Evolutionary conservation across 1,140 invertebrate genomes (phyloP), one percentile per base, ranked within the genome.

Genomic region (Drosophila micromelanica): DNA sequence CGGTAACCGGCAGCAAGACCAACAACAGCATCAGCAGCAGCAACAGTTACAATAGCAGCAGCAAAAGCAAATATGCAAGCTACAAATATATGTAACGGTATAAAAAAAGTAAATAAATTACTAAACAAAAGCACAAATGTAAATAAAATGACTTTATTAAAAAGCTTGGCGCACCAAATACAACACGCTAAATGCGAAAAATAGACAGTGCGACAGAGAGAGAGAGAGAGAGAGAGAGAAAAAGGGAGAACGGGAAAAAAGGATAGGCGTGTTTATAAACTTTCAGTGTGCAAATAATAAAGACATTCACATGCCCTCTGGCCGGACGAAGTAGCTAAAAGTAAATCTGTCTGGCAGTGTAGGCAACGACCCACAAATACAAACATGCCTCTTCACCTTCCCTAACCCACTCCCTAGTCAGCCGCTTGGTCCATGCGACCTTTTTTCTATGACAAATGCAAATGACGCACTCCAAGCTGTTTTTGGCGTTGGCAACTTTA

Each of bases 81-180:
- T 59, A 40, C 59, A 61, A 54, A 61, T 61, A 57, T 73, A 60
- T 61, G 48, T 68, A 68, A 68, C 55, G 38, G 71, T 55, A 73
- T 68, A 69, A 73, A 73, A 73, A 82, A 86, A 75, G 71, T 74
- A 78, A 81, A 86, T 87, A 87, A 78, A 87, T 86, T 82, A 76
- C 75, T 76, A 73, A 72, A 82, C 81, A 86, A 86, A 87, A 80
- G 81, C 82, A 70, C 82, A 86, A 87, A 86, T 86, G 81, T 77
- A 86, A 86, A 86, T 86, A 87, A 74, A 78, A 87, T 82, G 81
- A 87, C 81, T 86, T 87, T 86, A 86, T 87, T 86, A 86, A 87
- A 77, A 77, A 55, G 71, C 71, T 69, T 42, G 45, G 56, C 32
- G 52, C 56, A 32, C 23, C 64, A 61, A 23, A 37, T 68, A 54